Evolutionary conservation across 2,113 vertebrate species (phyloP).

Genomic region (Piprites chloris): DNA sequence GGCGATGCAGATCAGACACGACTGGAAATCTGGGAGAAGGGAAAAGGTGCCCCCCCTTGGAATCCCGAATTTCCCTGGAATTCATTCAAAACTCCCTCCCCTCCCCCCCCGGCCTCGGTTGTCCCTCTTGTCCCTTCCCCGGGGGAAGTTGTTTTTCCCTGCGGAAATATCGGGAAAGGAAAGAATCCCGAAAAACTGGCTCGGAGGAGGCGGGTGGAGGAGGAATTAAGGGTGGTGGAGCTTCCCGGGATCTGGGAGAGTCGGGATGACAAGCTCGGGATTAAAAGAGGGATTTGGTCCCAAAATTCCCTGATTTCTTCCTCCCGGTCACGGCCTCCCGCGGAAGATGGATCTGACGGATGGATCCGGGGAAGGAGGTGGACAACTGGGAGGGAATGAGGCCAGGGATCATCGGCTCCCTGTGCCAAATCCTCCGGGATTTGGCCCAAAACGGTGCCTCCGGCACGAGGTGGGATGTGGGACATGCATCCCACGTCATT

Average conservation of each 20-base stretch:
- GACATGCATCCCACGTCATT: neutral
- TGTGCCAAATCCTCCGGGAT: fast-evolving
- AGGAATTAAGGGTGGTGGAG: constrained; percentile 4
- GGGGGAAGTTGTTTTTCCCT: too few species aligned
- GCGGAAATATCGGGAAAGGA: neutral
- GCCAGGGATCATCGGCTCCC: neutral
- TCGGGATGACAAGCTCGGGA: neutral
- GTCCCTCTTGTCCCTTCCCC: neutral
- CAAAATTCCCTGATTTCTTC: constrained; percentile 34
- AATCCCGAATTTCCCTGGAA: neutral
- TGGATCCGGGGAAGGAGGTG: constrained; percentile 17
- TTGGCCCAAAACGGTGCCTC: neutral
- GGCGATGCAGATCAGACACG: constrained; percentile 91
- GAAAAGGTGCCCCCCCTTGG: neutral
- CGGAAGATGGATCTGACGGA: constrained; percentile 3
- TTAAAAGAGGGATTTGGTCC: constrained; percentile 10
- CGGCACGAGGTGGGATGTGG: neutral
- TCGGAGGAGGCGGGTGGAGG: neutral
- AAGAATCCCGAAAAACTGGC: neutral
- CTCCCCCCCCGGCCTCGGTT: neutral
- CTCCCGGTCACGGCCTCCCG: constrained; percentile 31
- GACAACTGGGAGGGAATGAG: neutral
- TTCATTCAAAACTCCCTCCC: too few species aligned
- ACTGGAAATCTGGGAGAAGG: constrained; percentile 83
- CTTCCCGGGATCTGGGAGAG: neutral